Evolutionary conservation across 2,797 vertebrate species (phyloP), one percentile per base, ranked within the genome.

Genomic region (Bradypus variegatus): DNA sequence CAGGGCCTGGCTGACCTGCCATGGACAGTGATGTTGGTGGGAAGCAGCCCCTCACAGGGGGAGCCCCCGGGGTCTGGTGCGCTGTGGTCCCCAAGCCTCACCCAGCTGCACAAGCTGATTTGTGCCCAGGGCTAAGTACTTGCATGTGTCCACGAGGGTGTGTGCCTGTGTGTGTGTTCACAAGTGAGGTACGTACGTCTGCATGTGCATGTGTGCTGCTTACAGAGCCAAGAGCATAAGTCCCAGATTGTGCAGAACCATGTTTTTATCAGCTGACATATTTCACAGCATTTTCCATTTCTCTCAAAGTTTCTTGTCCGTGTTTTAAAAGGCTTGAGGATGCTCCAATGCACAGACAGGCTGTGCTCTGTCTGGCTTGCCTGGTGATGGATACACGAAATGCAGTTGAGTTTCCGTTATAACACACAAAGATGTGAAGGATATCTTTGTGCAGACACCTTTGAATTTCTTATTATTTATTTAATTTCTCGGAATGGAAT

Each of bases 191-290:
- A n/a, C n/a, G n/a, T n/a, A n/a, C n/a, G n/a, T n/a, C n/a, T n/a
- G n/a, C n/a, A n/a, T n/a, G n/a, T n/a, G n/a, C 55, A 58, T 58
- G 70, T 6, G 73, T 23, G 58, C 55, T 58, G 58, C 19, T 11
- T 27, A 5, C 12, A 1, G 19, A 21, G 3, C 8, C 7, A 41
- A 33, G 65, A 33, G 11, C 3, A 0, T 3, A 10, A 13, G 8
- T 12, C 1, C 9, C 0, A 23, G 60, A 6, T 19, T 4, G 11
- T 5, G 60, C 19, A 27, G 48, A 58, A 48, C 1, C 19, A 78
- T 15, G 48, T 48, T 67, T 58, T 41, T 16, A 0, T 19, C 19
- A 23, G 31, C 2, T 36, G 15, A 14, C 10, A 27, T 27, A 14
- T 38, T 6, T 19, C 38, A 13, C 27, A 50, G 29, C 25, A 6